phyloP scores from a whole-genome alignment of 2,888 invertebrate genomes.

The Sycophila texana region DNA sequence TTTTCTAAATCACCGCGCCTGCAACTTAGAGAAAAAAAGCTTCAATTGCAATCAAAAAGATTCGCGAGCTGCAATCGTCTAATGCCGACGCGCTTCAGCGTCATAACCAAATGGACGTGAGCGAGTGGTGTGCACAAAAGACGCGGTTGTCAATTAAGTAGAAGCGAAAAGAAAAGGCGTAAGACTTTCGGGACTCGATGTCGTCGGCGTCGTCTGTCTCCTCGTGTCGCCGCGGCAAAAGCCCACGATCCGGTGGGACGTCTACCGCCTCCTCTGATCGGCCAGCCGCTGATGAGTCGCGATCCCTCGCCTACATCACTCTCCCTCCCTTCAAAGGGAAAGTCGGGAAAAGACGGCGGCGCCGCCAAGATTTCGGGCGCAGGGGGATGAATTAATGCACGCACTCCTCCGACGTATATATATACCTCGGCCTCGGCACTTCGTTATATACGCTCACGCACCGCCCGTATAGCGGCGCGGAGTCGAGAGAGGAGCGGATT shows the following conservation, averaged over 20 bases:
- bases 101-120: constrained; percentile 18
- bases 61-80: constrained; percentile 39
- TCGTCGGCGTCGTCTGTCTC: constrained; percentile 13
- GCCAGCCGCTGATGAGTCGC: constrained; percentile 6
- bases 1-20: too few species aligned
- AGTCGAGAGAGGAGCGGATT: not conserved
- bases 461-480: constrained; percentile 19
- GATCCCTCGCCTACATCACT: constrained; percentile 21
- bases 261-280: not conserved
- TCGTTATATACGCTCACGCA: constrained; percentile 44
- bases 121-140: not conserved
- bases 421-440: constrained; percentile 35
- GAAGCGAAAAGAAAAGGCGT: not conserved
- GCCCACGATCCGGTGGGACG: not conserved
- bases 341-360: constrained; percentile 22
- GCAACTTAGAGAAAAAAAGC: too few species aligned
- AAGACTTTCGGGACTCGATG: not conserved
- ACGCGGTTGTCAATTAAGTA: constrained; percentile 10
- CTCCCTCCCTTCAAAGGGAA: constrained; percentile 8
- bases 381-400: constrained; percentile 54
- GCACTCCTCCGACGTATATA: constrained; percentile 22
- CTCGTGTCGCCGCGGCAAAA: not conserved
- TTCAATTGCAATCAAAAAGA: not conserved
- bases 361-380: constrained; percentile 45
- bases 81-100: not conserved